A percentile compares a stretch with the other conserved stretches of the same genome.
Evolutionary conservation across 2,113 vertebrate species (phyloP).

Genomic region (Galbula dea): DNA sequence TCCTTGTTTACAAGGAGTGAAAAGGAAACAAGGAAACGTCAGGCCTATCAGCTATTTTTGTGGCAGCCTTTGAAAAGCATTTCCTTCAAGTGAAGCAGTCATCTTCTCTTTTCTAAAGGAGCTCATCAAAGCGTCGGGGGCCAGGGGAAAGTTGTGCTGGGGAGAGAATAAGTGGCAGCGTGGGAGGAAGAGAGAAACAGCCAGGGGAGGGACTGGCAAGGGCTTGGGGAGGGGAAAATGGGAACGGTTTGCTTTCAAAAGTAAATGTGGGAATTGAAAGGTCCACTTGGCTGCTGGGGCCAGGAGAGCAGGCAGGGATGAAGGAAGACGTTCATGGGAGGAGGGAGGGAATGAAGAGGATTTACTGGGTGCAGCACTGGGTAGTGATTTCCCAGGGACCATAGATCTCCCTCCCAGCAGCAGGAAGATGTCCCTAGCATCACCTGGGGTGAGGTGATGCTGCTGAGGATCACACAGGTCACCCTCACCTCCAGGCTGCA

Average conservation of each 20-base stretch:
- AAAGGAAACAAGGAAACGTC: constrained; percentile 27
- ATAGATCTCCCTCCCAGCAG: not conserved
- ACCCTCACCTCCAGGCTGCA: not conserved
- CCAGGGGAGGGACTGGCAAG: no score
- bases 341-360: not conserved
- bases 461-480: rapidly evolving
- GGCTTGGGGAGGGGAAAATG: not conserved
- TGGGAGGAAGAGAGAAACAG: not conserved
- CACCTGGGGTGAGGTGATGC: rapidly evolving
- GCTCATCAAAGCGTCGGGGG: constrained; percentile 45
- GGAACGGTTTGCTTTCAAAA: not conserved
- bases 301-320: not conserved
- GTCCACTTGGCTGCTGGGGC: not conserved
- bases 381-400: not conserved
- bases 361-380: not conserved
- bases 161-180: constrained; percentile 2
- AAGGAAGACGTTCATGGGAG: not conserved
- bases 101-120: constrained; percentile 12
- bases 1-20: constrained; percentile 44
- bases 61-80: constrained; percentile 56
- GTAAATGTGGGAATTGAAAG: not conserved
- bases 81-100: constrained; percentile 32
- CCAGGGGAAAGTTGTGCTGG: constrained; percentile 18
- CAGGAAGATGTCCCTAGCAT: not conserved
- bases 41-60: constrained; percentile 57